A percentile compares a stretch with the other conserved stretches of the same genome.
These are phyloP conservation scores for Deroplatys truncata DNA, from an alignment of 2,888 invertebrate genomes.

Conservation along the genomic window DNA sequence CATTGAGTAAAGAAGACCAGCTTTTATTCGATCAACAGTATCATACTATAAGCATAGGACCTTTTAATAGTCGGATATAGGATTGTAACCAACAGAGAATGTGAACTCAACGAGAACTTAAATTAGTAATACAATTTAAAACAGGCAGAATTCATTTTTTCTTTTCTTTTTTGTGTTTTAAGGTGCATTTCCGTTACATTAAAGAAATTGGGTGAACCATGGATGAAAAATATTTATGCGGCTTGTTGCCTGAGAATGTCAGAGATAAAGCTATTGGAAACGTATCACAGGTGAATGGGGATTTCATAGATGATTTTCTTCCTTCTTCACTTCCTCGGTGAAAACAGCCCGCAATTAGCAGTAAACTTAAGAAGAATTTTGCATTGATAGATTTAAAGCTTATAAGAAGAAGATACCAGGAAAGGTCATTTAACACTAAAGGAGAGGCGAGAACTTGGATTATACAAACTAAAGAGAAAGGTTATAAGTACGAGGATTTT, in stretches of 20 bases:
- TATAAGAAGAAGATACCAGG: neutral
- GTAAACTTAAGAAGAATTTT: constrained; percentile 1
- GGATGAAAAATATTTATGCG: too few species aligned
- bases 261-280: neutral
- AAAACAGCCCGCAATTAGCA: neutral
- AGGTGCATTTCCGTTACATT: too few species aligned
- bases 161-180: too few species aligned
- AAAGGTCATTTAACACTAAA: constrained; percentile 36
- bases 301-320: neutral
- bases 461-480: constrained; percentile 58
- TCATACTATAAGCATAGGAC: too few species aligned
- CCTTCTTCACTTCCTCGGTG: neutral
- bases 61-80: too few species aligned
- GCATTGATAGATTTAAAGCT: neutral
- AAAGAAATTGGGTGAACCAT: too few species aligned
- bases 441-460: constrained; percentile 57
- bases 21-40: too few species aligned
- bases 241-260: neutral
- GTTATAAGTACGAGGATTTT: constrained; percentile 61
- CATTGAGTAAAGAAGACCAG: too few species aligned
- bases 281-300: neutral
- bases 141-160: too few species aligned
- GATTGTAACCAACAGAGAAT: too few species aligned
- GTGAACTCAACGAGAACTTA: too few species aligned
- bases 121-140: too few species aligned